Evolutionary conservation across 2,113 vertebrate genomes (phyloP), one percentile per base, ranked within the genome.

Genomic region (Leptobrachium ailaonicum): DNA sequence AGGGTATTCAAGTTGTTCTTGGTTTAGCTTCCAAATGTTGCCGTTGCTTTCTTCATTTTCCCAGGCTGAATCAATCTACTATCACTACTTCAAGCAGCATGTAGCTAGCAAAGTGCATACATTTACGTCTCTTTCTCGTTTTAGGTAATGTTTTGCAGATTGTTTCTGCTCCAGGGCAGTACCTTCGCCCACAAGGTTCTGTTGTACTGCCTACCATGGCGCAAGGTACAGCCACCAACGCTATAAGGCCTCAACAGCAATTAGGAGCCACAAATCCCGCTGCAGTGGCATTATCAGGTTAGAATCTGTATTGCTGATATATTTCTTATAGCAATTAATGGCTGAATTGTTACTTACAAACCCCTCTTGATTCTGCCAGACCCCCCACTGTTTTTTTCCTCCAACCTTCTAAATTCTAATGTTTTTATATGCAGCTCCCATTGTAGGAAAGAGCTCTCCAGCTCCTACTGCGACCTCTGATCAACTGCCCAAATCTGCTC

Each of bases 141-240:
- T 14, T 87, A 97, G 96, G 96, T 63, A 97, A 96, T 82, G 95
- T 97, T 82, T 92, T 97, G 72, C 96, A 97, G 85, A 97, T 97
- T 32, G 95, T 97, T 76, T 95, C 96, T 0, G 94, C 95, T 73
- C 95, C 96, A 0, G 95, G 95, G 84, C 94, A 92, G 83, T 93
- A 96, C 79, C 90, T 96, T 69, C 88, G 95, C 72, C 94, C 95
- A 4, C 95, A 94, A 82, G 90, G 93, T 12, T 91, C 95, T 0
- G 92, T 96, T 90, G 94, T 97, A 47, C 95, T 97, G 93, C 95
- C 95, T 84, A 88, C 94, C 0, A 84, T 94, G 64, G 89, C 95
- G 45, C 95, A 92, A 66, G 73, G 92, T 2, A 91, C 63, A 0
- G 89, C 94, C 2, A 85, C 93, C 50, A 89, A 93, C 0, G 85